Evolutionary conservation across 2,113 vertebrate genomes (phyloP), one percentile per base, ranked within the genome.

Genomic region (Misgurnus anguillicaudatus): DNA sequence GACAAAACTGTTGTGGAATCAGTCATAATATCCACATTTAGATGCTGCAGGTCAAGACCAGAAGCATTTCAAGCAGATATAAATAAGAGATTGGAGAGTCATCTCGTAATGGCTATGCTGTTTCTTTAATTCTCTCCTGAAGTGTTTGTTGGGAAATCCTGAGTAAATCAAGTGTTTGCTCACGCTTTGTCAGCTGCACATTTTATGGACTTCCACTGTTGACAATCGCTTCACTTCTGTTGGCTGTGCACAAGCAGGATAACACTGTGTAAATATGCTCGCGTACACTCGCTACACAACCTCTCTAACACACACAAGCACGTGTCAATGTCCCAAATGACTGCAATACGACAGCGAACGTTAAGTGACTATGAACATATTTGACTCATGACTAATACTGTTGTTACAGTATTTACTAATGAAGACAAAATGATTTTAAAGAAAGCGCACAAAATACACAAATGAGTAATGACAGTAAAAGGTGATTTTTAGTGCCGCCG

Each of bases 141-240:
- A 90, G 89, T 92, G 90, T 93, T 93, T 94, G 92, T 92, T 88
- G 90, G 92, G 92, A 93, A 92, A 93, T 92, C 92, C 92, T 92
- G 89, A 92, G 91, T 91, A 92, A 93, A 92, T 91, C 78, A 48
- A 31, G 58, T 93, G 90, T 93, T 93, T 94, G 93, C 92, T 89
- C 92, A 87, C 86, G 87, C 88, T 92, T 94, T 94, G 92, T 94
- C 90, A 85, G 88, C 77, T 85, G 86, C 79, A 73, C 83, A 75
- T 90, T 93, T 93, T 93, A 93, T 93, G 92, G 92, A 94, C 90
- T 92, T 90, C 86, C 85, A 86, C 89, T 93, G 88, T 93, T 93
- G 92, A 93, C 91, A 91, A 90, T 90, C 80, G 85, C 84, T 72
- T 87, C 85, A 88, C 90, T 92, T 85, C 89, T 85, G 89, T 92